Evolutionary conservation across 2,797 vertebrate genomes (phyloP).

Genomic region (Cossypha niveicapilla): DNA sequence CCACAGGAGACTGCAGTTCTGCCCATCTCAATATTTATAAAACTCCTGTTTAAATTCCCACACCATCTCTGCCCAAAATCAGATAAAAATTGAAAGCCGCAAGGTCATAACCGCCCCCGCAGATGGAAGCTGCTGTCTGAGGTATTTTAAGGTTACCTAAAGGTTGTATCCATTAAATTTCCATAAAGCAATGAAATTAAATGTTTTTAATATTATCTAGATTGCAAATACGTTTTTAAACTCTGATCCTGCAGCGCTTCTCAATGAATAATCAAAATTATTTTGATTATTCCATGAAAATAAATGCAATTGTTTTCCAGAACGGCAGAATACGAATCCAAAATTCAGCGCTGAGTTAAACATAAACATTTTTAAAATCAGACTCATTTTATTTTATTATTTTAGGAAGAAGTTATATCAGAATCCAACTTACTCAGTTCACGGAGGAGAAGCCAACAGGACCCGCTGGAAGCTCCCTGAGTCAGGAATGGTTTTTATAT

Average conservation of each 20-base stretch:
- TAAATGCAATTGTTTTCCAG: background rate
- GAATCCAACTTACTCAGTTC: conserved; percentile 59
- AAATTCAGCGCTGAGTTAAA: background rate
- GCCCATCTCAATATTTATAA: background rate
- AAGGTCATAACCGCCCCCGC: background rate
- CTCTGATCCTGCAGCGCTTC: background rate
- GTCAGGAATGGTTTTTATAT: conserved; percentile 44
- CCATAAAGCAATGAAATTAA: background rate
- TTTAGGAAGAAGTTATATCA: background rate
- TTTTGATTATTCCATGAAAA: background rate
- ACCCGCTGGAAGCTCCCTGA: conserved; percentile 44
- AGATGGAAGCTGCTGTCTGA: background rate
- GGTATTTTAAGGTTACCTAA: background rate
- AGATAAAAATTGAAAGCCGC: background rate
- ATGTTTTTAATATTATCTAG: background rate
- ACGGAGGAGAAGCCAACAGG: conserved; percentile 26
- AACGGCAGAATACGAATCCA: rapidly evolving
- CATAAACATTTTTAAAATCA: rapidly evolving
- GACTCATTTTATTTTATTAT: background rate
- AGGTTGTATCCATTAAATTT: background rate
- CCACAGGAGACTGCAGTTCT: background rate
- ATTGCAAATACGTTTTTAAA: background rate
- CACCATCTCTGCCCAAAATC: background rate
- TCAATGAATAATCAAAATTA: background rate
- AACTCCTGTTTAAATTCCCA: background rate